Percentiles rank a stretch among this genome's conserved stretches.
These are phyloP conservation scores for Microhierax caerulescens DNA, from an alignment of 2,797 vertebrate genomes.

Conservation along the genomic window DNA sequence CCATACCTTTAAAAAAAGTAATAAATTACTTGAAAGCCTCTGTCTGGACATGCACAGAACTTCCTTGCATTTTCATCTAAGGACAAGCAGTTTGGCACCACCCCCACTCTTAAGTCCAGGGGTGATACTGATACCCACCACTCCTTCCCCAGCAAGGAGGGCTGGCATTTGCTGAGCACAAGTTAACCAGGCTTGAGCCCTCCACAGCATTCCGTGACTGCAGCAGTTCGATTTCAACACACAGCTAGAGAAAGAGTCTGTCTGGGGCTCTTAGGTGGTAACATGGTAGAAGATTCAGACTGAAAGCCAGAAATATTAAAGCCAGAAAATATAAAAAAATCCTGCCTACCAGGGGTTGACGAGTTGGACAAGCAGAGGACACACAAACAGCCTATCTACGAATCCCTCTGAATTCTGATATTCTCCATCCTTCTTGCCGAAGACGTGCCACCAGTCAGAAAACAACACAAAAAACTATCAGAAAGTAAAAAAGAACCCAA, in stretches of 20 bases:
- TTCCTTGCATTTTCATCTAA: neutral
- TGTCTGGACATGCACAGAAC: neutral
- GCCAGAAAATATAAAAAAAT: no score
- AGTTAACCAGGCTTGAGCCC: neutral
- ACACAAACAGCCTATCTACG: neutral
- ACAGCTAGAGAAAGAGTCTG: neutral
- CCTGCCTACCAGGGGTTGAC: no score
- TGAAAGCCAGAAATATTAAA: neutral
- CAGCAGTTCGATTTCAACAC: neutral
- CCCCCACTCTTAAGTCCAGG: neutral
- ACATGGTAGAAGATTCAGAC: neutral
- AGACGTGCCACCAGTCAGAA: neutral
- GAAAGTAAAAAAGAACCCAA: neutral
- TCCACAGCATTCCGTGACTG: neutral
- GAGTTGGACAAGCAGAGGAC: neutral
- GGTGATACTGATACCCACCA: neutral
- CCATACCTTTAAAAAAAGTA: neutral
- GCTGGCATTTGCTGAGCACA: neutral
- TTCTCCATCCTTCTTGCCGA: neutral
- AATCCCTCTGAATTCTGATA: neutral
- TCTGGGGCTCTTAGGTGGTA: neutral
- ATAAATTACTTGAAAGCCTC: neutral
- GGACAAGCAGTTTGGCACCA: neutral
- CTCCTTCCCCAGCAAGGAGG: neutral
- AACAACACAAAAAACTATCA: neutral